These are phyloP conservation scores for Heterodera carotae DNA, from an alignment of 1,140 invertebrate species.

Conservation along the genomic window DNA sequence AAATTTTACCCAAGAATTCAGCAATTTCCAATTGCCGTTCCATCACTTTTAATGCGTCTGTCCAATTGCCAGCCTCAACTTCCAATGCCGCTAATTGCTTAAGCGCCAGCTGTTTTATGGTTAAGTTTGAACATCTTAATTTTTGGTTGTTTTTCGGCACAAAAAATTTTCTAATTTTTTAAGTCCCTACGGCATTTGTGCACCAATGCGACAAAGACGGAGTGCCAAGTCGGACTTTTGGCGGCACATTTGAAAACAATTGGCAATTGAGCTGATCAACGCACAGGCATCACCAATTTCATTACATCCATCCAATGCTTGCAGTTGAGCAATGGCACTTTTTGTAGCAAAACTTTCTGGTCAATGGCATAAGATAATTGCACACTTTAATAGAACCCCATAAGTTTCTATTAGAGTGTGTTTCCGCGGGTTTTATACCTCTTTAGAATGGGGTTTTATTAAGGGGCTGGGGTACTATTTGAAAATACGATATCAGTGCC, in stretches of 20 bases:
- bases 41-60: background rate
- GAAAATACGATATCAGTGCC: no score
- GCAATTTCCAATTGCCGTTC: constrained; percentile 11
- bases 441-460: no score
- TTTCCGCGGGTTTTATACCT: background rate
- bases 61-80: background rate
- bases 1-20: background rate
- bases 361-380: background rate
- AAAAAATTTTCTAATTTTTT: background rate
- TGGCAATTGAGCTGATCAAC: background rate
- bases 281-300: background rate
- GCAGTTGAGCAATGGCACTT: background rate
- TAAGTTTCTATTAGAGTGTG: background rate
- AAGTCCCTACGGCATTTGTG: background rate
- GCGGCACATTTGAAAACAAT: background rate
- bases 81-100: background rate
- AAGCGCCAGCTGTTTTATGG: background rate
- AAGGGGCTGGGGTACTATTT: no score
- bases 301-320: background rate
- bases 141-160: no score
- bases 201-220: background rate
- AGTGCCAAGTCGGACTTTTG: background rate
- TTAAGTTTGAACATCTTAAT: background rate
- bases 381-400: background rate
- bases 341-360: background rate